These are phyloP conservation scores for Leucophora obtusa DNA, from an alignment of 2,888 invertebrate species.

Conservation along the genomic window DNA sequence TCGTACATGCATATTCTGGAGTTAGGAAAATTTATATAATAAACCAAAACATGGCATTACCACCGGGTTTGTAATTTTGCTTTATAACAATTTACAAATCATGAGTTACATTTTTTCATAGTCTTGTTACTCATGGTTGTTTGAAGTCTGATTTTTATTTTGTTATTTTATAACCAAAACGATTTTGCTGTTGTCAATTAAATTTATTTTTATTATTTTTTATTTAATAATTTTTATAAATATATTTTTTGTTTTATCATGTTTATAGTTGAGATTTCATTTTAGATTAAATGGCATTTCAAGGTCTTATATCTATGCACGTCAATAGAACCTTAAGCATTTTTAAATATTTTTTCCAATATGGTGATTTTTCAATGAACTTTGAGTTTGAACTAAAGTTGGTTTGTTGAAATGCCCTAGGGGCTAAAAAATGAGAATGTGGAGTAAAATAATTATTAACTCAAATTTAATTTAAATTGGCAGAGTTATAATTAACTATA, in stretches of 20 bases:
- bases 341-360: conserved; percentile 1
- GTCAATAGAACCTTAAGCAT: background rate
- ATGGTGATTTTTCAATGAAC: conserved; percentile 26
- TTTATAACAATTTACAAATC: conserved; percentile 18
- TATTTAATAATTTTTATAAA: background rate
- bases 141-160: background rate
- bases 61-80: conserved; percentile 54
- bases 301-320: background rate
- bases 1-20: conserved; percentile 31
- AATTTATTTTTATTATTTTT: background rate
- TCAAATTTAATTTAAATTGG: conserved; percentile 19
- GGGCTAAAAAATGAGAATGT: background rate
- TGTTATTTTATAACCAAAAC: background rate
- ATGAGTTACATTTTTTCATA: conserved; percentile 27
- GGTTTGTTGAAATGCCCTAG: conserved; percentile 31
- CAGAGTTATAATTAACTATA: background rate
- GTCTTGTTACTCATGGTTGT: conserved; percentile 17
- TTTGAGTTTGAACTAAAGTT: conserved; percentile 26
- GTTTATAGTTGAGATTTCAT: background rate
- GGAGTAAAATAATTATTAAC: conserved; percentile 42
- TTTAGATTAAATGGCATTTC: conserved; percentile 5
- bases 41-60: conserved; percentile 55
- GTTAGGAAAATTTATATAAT: conserved; percentile 31
- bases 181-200: conserved; percentile 5
- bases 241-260: background rate